Conservation (phyloP, 1,140 invertebrate genomes). For the Meloidogyne hapla region DNA sequence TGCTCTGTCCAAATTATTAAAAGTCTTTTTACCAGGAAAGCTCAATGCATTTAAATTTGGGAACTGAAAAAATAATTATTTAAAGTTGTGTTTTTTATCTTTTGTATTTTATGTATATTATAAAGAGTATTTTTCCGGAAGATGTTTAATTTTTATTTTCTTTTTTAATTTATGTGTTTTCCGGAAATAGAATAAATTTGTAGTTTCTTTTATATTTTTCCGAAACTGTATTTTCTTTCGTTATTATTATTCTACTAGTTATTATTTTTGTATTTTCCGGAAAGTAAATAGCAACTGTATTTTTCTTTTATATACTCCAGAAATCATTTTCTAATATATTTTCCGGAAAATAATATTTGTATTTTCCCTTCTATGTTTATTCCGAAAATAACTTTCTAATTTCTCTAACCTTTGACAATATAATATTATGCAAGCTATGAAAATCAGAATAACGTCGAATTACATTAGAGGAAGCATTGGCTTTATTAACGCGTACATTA, state of each 20-base stretch:
- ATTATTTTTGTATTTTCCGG: no score
- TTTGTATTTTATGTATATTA: no score
- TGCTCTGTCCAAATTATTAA: constrained; percentile 83
- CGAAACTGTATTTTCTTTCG: no score
- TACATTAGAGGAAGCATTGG: constrained; percentile 70
- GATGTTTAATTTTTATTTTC: no score
- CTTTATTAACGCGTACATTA: constrained; percentile 74
- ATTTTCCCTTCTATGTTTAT: no score
- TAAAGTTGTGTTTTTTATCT: background rate
- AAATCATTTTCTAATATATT: background rate
- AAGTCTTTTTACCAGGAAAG: constrained; percentile 88
- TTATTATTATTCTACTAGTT: no score
- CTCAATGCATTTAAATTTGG: constrained; percentile 76
- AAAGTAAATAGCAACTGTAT: no score
- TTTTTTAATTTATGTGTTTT: background rate
- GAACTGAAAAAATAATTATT: constrained; percentile 70
- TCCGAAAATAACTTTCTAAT: no score
- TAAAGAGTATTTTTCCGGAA: no score
- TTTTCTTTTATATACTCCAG: no score
- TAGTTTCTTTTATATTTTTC: no score
- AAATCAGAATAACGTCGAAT: constrained; percentile 81
- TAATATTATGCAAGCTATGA: constrained; percentile 75
- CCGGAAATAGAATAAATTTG: no score
- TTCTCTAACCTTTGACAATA: constrained; percentile 66
- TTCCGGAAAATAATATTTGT: background rate